These are phyloP conservation scores for Melanocharis versteri DNA, from an alignment of 2,113 vertebrate species.

Conservation along the genomic window DNA sequence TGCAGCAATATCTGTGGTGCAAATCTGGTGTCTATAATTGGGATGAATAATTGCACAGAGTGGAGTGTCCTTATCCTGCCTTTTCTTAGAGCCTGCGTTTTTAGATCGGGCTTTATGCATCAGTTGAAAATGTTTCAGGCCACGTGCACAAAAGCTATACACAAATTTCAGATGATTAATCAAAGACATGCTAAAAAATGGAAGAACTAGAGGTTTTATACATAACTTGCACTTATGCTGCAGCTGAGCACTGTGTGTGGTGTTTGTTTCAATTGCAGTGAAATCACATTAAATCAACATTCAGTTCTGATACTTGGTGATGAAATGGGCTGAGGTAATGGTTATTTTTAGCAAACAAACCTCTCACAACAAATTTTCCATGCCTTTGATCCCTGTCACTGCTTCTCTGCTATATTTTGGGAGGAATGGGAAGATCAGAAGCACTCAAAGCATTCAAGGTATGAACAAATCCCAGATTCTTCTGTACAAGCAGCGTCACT, in stretches of 20 bases:
- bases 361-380: background rate
- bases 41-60: background rate
- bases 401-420: background rate
- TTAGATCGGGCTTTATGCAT: background rate
- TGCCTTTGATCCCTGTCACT: background rate
- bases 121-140: background rate
- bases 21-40: slow-evolving; percentile 14
- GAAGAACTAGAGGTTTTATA: background rate
- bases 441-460: background rate
- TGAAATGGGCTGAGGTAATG: background rate
- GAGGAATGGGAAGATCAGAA: background rate
- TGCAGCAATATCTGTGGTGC: slow-evolving; percentile 7
- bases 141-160: background rate
- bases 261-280: background rate
- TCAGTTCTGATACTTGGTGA: background rate
- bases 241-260: background rate
- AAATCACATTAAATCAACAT: background rate
- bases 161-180: background rate
- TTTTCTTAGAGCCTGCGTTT: background rate
- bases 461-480: background rate
- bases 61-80: background rate
- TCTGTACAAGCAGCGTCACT: background rate
- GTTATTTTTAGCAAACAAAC: background rate
- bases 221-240: background rate
- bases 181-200: background rate